phyloP scores from a whole-genome alignment of 2,888 invertebrate genomes.

The Bibio marci region DNA sequence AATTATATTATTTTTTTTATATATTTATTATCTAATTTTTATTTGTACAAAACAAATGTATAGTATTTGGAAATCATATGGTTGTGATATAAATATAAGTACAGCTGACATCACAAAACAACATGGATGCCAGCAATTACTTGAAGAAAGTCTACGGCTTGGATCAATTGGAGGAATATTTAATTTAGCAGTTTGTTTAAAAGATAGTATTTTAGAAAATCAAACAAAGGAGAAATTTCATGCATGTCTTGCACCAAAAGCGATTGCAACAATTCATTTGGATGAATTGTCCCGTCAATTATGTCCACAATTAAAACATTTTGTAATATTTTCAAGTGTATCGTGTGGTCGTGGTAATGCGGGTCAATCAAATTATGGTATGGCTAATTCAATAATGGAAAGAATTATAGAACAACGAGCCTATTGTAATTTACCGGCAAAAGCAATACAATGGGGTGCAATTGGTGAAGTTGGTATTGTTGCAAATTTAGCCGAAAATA shows the following conservation, averaged over 20 bases:
- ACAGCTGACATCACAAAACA: conserved; percentile 52
- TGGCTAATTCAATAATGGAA: conserved; percentile 82
- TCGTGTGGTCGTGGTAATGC: conserved; percentile 83
- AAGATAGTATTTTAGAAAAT: conserved; percentile 60
- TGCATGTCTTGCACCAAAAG: conserved; percentile 59
- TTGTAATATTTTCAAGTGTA: conserved; percentile 84
- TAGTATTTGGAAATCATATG: conserved; percentile 45
- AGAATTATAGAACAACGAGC: conserved; percentile 61
- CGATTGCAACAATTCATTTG: conserved; percentile 55
- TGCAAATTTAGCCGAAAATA: conserved; percentile 54
- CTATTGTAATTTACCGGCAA: conserved; percentile 50
- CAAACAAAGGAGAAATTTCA: conserved; percentile 52
- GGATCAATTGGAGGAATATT: conserved; percentile 71
- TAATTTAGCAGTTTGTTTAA: conserved; percentile 70
- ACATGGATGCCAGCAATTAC: conserved; percentile 47
- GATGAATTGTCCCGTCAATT: conserved; percentile 45
- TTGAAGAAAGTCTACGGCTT: conserved; percentile 46
- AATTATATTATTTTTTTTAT: too few relatives aligned
- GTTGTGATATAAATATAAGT: conserved; percentile 47
- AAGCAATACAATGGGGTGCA: conserved; percentile 88
- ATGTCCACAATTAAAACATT: conserved; percentile 45
- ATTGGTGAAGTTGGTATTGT: conserved; percentile 77
- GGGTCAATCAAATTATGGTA: conserved; percentile 82
- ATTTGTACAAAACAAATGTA: conserved; percentile 2
- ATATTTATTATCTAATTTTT: background rate